These are phyloP conservation scores for Nothura maculosa DNA, from an alignment of 2,797 vertebrate species.

Conservation along the genomic window DNA sequence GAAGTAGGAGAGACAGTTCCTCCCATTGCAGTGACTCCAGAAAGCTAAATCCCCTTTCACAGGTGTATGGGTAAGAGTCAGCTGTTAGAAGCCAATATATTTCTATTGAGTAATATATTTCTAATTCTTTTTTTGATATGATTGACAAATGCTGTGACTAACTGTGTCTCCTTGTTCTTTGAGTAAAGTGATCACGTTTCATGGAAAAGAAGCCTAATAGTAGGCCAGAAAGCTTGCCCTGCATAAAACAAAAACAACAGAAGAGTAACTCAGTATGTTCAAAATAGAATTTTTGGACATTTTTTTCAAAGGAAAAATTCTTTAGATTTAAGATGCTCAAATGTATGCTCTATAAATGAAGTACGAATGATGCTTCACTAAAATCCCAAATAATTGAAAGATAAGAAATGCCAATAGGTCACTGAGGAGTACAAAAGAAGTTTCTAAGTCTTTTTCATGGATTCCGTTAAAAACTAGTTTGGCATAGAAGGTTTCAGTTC, in stretches of 20 bases:
- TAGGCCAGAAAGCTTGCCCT: not conserved
- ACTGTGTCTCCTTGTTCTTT: not conserved
- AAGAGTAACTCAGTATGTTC: not conserved
- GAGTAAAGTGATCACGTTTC: not conserved
- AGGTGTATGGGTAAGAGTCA: not conserved
- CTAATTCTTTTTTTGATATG: not conserved
- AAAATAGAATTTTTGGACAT: accelerated
- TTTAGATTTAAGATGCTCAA: not conserved
- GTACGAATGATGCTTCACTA: not conserved
- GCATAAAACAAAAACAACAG: not conserved
- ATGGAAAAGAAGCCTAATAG: not conserved
- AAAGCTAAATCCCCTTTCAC: not conserved
- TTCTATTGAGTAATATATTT: not conserved
- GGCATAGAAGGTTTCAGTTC: not conserved
- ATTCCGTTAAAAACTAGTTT: not conserved
- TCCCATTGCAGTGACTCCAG: not conserved
- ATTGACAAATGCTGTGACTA: not conserved
- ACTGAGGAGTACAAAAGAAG: not conserved
- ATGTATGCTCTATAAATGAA: not conserved
- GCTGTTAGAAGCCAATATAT: not conserved
- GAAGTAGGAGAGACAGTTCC: not conserved
- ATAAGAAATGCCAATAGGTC: not conserved
- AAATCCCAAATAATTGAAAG: not conserved
- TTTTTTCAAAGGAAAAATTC: not conserved
- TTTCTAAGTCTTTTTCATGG: not conserved